Percentiles rank a stretch among this genome's conserved stretches.
Evolutionary conservation across 2,113 vertebrate genomes (phyloP).

Genomic region (Nibea coibor): DNA sequence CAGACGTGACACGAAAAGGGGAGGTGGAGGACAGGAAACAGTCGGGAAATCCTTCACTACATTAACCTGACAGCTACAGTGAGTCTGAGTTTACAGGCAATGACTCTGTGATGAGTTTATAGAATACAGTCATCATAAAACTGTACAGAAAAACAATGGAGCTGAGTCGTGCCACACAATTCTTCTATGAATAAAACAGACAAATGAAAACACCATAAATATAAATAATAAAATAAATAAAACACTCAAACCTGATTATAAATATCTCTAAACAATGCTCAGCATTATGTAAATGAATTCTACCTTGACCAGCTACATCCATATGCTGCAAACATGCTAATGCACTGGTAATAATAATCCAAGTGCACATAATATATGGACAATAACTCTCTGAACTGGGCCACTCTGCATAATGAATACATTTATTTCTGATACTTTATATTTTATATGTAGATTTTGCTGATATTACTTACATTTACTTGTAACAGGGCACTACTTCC

Average conservation of each 20-base stretch:
- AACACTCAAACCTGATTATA: neutral
- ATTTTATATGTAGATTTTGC: too few species aligned
- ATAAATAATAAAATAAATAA: neutral
- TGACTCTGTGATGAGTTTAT: neutral
- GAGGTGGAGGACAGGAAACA: too few species aligned
- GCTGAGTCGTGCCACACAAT: neutral
- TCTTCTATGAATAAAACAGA: neutral
- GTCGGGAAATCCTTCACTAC: neutral
- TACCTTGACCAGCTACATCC: too few species aligned
- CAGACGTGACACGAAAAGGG: too few species aligned
- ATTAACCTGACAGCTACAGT: neutral
- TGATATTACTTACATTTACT: neutral
- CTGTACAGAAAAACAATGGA: neutral
- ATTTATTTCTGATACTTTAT: too few species aligned
- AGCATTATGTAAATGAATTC: too few species aligned
- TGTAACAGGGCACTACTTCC: neutral
- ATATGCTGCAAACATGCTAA: neutral
- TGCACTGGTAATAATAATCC: neutral
- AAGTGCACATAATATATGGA: neutral
- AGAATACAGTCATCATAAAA: neutral
- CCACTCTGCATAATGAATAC: neutral
- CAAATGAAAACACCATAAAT: neutral
- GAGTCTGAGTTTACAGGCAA: neutral
- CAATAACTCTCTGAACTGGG: neutral
- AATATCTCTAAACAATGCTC: neutral